Percentiles rank a stretch among this genome's conserved stretches.
phyloP scores from a whole-genome alignment of 2,888 invertebrate genomes.

The Camponotus fellah region DNA sequence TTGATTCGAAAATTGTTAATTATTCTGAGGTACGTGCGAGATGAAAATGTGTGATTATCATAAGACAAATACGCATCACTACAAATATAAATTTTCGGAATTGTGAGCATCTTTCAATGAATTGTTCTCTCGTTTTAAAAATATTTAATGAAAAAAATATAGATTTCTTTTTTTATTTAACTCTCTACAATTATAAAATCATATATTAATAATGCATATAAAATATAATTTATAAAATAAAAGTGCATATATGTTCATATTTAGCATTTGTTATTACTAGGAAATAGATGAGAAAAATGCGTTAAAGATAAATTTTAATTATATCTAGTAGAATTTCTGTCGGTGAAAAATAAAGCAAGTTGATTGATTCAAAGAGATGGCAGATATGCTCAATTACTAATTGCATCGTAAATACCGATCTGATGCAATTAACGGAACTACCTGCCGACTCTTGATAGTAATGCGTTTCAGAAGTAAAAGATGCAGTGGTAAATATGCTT shows the following conservation, averaged over 20 bases:
- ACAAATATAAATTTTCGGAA: conserved; percentile 13
- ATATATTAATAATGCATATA: not conserved
- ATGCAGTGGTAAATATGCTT: not conserved
- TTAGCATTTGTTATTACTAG: not conserved
- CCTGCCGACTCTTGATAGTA: conserved; percentile 10
- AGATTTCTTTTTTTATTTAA: not conserved
- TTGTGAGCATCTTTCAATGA: not conserved
- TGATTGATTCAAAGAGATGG: conserved; percentile 6
- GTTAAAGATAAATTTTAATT: not conserved
- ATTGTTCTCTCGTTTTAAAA: not conserved
- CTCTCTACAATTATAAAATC: not conserved
- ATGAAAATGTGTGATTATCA: conserved; percentile 24
- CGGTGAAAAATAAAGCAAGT: conserved; percentile 18
- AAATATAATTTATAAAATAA: not conserved
- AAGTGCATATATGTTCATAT: not conserved
- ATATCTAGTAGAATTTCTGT: not conserved
- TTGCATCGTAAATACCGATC: conserved; percentile 30
- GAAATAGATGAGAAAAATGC: not conserved
- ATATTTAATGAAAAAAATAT: not conserved
- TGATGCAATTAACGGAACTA: conserved; percentile 34
- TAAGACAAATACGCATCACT: not conserved
- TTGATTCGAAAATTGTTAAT: conserved; percentile 13
- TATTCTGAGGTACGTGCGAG: not conserved
- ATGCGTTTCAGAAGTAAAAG: conserved; percentile 28
- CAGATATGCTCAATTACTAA: conserved; percentile 34